A percentile compares a stretch with the other conserved stretches of the same genome.
Conservation (phyloP, 2,113 vertebrate genomes). For the Furnarius figulus region DNA sequence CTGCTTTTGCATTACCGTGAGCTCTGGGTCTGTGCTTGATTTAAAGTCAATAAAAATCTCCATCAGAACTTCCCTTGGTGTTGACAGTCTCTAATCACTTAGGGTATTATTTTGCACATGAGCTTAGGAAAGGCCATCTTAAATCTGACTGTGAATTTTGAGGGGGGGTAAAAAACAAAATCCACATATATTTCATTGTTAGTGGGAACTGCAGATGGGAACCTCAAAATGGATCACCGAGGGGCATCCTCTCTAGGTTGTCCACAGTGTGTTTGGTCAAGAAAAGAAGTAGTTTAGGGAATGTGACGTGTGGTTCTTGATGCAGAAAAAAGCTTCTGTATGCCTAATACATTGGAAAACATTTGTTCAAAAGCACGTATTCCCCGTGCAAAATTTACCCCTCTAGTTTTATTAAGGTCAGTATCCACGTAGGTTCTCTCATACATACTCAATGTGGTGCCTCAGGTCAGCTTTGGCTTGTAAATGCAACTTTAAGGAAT, state of each 20-base stretch:
- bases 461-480: constrained; percentile 2
- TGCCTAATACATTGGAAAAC: constrained; percentile 52
- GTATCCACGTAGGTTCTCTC: neutral
- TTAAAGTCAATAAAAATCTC: neutral
- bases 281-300: constrained; percentile 2
- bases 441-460: neutral
- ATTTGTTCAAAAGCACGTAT: neutral
- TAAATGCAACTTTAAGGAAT: neutral
- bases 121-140: neutral
- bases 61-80: neutral
- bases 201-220: neutral
- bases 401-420: neutral
- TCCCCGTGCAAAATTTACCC: neutral
- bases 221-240: neutral
- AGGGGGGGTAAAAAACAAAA: fast-evolving
- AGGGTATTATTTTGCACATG: neutral
- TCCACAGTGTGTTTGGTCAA: neutral
- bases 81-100: neutral
- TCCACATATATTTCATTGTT: neutral
- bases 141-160: neutral
- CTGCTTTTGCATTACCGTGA: neutral
- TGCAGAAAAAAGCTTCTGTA: constrained; percentile 37
- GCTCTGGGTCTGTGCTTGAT: neutral
- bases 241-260: neutral
- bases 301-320: neutral